Conservation (phyloP, 1,140 invertebrate genomes). For the Drosophila albomicans region DNA sequence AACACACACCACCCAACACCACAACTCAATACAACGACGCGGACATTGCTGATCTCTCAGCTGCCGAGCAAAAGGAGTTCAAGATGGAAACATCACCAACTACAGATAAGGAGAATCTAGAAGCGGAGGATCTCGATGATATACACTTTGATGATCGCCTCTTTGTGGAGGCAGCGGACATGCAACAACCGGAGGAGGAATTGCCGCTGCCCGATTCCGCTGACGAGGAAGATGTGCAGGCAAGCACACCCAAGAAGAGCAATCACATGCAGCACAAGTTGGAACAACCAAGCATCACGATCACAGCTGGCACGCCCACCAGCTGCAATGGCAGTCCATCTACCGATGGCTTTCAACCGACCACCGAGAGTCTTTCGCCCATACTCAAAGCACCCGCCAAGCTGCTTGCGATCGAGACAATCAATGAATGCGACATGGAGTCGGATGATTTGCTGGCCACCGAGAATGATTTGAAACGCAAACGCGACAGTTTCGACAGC, state of each 20-base stretch:
- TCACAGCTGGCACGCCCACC: constrained; percentile 44
- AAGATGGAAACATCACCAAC: background rate
- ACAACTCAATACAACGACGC: background rate
- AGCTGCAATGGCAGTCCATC: constrained; percentile 37
- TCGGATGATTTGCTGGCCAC: constrained; percentile 48
- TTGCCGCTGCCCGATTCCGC: constrained; percentile 65
- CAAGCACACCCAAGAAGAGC: constrained; percentile 64
- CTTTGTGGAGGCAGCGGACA: constrained; percentile 65
- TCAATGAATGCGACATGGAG: constrained; percentile 68
- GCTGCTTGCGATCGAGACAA: constrained; percentile 40
- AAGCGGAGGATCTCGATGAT: constrained; percentile 55
- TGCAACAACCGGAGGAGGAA: constrained; percentile 27
- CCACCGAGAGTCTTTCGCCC: constrained; percentile 67
- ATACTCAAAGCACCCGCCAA: constrained; percentile 61
- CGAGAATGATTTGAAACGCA: constrained; percentile 74
- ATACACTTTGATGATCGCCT: constrained; percentile 79
- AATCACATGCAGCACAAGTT: constrained; percentile 6
- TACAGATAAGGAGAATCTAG: constrained; percentile 52
- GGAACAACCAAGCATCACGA: constrained; percentile 5
- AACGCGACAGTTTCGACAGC: constrained; percentile 78
- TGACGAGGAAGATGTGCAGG: constrained; percentile 58
- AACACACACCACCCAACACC: background rate
- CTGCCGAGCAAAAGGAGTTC: constrained; percentile 1
- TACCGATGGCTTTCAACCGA: constrained; percentile 45
- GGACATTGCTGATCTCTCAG: constrained; percentile 5